Conservation (phyloP, 2,888 invertebrate genomes). For the Exephanes ischioxanthus region DNA sequence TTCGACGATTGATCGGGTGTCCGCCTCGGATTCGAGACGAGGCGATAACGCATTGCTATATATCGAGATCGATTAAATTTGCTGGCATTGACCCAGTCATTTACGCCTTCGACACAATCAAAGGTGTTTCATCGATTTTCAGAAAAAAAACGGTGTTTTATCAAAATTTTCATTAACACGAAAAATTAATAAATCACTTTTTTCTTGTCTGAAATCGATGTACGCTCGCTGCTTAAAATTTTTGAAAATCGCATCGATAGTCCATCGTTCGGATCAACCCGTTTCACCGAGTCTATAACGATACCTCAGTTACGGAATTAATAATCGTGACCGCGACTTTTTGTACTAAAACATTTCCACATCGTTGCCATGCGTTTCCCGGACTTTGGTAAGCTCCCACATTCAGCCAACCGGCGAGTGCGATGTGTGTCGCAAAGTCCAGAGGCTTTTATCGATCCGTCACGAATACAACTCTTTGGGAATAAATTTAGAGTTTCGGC, state of each 20-base stretch:
- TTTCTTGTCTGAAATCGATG: not conserved
- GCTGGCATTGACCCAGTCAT: constrained; percentile 8
- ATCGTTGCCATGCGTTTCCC: not conserved
- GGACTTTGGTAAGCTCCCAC: not conserved
- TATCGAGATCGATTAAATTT: not conserved
- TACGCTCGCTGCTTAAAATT: not conserved
- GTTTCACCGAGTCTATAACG: not conserved
- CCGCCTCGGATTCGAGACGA: constrained; percentile 37
- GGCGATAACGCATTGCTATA: not conserved
- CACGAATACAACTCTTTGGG: not conserved
- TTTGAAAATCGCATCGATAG: not conserved
- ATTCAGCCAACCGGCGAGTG: not conserved
- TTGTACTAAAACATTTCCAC: not conserved
- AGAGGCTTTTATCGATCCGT: constrained; percentile 37
- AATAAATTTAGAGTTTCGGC: not conserved
- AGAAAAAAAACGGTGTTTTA: not conserved
- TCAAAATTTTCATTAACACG: not conserved
- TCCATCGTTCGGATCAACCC: not conserved
- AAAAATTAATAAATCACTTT: not conserved
- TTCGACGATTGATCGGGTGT: constrained; percentile 37
- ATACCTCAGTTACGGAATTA: not conserved
- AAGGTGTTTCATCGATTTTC: not conserved
- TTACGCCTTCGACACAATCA: not conserved
- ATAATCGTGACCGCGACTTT: not conserved
- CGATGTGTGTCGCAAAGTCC: not conserved